Percentiles rank a stretch among this genome's conserved stretches.
These are phyloP conservation scores for Hepsetus odoe DNA, from an alignment of 2,113 vertebrate species.

Conservation along the genomic window DNA sequence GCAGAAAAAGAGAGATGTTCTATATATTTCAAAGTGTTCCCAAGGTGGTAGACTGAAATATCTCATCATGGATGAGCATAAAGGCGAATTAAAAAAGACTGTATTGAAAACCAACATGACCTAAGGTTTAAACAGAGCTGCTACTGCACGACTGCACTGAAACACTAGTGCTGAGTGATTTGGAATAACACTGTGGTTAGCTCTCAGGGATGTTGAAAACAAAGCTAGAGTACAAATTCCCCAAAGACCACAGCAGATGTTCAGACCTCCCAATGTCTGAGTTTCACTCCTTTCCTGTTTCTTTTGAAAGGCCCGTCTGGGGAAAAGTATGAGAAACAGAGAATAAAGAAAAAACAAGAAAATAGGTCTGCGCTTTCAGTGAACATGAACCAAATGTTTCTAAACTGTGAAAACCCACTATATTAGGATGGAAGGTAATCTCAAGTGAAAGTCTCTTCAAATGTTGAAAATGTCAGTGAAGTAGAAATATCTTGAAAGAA, in stretches of 20 bases:
- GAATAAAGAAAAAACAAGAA: conserved; percentile 10
- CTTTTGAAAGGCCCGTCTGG: not conserved
- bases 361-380: not conserved
- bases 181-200: conserved; percentile 19
- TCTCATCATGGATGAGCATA: conserved; percentile 3
- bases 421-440: not conserved
- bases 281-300: conserved; percentile 1
- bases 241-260: conserved; percentile 43
- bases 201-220: conserved; percentile 21
- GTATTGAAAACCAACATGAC: conserved; percentile 33
- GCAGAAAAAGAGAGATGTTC: conserved; percentile 25
- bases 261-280: conserved; percentile 14
- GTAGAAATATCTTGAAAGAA: not conserved
- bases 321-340: conserved; percentile 4
- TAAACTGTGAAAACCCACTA: not conserved
- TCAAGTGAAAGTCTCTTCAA: not conserved
- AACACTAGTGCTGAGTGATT: conserved; percentile 15
- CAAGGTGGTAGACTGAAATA: conserved; percentile 33
- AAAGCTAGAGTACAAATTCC: conserved; percentile 24
- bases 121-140: conserved; percentile 28
- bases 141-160: not conserved
- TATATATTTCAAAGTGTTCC: conserved; percentile 8
- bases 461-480: conserved; percentile 4
- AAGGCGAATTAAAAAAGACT: conserved; percentile 4
- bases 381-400: conserved; percentile 6